Evolutionary conservation across 2,113 vertebrate genomes (phyloP), one percentile per base, ranked within the genome.

Genomic region (Rallus limicola): DNA sequence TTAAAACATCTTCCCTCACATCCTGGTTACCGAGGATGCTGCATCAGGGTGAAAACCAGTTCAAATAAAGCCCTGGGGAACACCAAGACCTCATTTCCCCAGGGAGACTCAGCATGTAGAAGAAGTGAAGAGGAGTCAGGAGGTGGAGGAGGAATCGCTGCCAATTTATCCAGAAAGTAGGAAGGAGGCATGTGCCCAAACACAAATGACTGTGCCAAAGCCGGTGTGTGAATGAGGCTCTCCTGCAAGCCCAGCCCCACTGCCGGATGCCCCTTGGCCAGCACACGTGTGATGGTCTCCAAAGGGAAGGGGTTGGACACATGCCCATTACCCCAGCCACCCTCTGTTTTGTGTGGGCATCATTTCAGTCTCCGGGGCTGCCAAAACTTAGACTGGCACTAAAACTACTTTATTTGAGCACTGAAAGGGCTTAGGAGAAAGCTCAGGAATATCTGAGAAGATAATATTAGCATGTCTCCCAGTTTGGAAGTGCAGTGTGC

Each of bases 401-500:
- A 34, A 84, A 90, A 4, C 11, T 9, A 5, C 24, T 59, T 86
- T 21, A 5, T 31, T 1, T 63, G 44, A 42, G n/a, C 71, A 55
- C 26, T 36, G 15, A 7, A 77, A 24, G n/a, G 81, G 36, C 62
- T 59, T 8, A 53, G 75, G 76, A 75, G 46, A 65, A 69, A 82
- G 62, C 86, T 79, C 46, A 82, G 83, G 56, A 65, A 31, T 44
- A 55, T 70, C 75, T 65, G 60, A 92, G 87, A 40, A 71, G 70
- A 63, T 16, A 63, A 80, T 46, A 86, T 79, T 75, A 86, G 86
- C 72, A 44, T 0, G 11, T 67, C 18, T 89, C 92, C 68, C 77
- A 56, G 81, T 92, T 70, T 89, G 89, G 94, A 86, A 95, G 81
- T 46, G 88, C 52, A 67, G 40, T 75, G 85, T 67, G 46, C 69